Evolutionary conservation across 2,113 vertebrate species (phyloP).

Genomic region (Scolopax mira): DNA sequence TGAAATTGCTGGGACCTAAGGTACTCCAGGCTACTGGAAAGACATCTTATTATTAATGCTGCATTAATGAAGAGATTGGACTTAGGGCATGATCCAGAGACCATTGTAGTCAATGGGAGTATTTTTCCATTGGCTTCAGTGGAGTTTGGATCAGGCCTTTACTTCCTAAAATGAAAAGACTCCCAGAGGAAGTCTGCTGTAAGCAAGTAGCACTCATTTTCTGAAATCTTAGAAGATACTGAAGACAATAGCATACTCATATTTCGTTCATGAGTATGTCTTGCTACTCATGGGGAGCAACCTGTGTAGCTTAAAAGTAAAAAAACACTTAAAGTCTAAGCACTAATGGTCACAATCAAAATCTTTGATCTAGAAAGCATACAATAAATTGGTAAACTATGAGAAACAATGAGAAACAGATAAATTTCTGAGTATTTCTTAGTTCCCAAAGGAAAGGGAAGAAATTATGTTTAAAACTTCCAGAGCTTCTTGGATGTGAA

Average conservation of each 20-base stretch:
- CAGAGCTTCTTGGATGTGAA: background rate
- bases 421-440: background rate
- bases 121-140: constrained; percentile 64
- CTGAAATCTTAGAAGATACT: background rate
- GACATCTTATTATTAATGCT: background rate
- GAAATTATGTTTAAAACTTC: background rate
- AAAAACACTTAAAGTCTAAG: background rate
- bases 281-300: background rate
- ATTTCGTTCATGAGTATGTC: background rate
- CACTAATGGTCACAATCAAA: background rate
- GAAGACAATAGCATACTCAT: background rate
- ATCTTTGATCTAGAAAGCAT: background rate
- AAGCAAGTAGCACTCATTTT: background rate
- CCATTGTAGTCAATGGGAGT: constrained; percentile 64
- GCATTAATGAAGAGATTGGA: constrained; percentile 26
- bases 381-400: background rate
- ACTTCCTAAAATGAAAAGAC: constrained; percentile 46
- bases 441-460: background rate
- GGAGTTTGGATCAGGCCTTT: constrained; percentile 64
- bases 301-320: background rate
- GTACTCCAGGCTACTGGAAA: background rate
- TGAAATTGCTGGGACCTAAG: background rate
- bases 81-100: constrained; percentile 62
- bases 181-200: background rate
- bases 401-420: background rate